A percentile compares a stretch with the other conserved stretches of the same genome.
phyloP scores from a whole-genome alignment of 2,888 invertebrate species.

The Frankliniella intonsa region DNA sequence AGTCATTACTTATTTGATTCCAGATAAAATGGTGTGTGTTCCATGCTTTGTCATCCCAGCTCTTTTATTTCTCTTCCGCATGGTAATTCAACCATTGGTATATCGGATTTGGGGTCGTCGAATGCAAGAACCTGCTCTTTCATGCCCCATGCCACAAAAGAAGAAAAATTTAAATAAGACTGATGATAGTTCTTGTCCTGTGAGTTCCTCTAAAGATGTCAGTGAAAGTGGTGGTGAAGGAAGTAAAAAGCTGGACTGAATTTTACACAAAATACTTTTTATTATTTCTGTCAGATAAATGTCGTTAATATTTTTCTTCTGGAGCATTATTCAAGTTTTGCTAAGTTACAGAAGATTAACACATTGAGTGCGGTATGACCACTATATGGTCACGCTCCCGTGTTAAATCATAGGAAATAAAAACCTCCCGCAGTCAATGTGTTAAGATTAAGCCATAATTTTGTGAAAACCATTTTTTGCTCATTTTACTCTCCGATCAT shows the following conservation, averaged over 20 bases:
- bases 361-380: too few relatives aligned
- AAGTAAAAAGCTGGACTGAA: background rate
- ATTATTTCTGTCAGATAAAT: too few relatives aligned
- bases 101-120: background rate
- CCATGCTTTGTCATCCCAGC: constrained; percentile 15
- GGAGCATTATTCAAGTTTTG: too few relatives aligned
- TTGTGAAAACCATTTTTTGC: too few relatives aligned
- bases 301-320: too few relatives aligned
- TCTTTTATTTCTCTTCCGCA: background rate
- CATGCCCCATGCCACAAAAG: background rate
- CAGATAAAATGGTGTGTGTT: background rate
- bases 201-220: background rate
- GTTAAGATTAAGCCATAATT: too few relatives aligned
- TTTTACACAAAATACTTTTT: background rate
- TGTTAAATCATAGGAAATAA: too few relatives aligned
- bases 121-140: constrained; percentile 1
- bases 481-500: too few relatives aligned
- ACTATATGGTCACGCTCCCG: too few relatives aligned
- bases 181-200: background rate
- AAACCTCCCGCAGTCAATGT: too few relatives aligned
- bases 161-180: background rate
- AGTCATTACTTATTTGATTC: background rate
- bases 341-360: too few relatives aligned
- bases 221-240: background rate
- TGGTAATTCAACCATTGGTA: constrained; percentile 15